Evolutionary conservation across 1,140 invertebrate genomes (phyloP).

Genomic region (Scaptomyza pallida): DNA sequence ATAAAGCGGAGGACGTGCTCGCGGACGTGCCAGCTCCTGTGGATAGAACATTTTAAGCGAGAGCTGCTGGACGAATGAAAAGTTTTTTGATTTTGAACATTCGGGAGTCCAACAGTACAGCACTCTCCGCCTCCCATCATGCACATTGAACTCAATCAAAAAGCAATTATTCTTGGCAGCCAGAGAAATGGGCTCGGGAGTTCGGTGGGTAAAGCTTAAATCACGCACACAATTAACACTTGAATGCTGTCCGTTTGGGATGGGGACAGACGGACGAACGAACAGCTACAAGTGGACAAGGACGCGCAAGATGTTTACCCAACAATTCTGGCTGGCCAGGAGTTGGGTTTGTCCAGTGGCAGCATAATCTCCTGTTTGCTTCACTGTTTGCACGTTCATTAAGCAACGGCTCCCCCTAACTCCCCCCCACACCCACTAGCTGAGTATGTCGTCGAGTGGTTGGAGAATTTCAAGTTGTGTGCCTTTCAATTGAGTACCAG

Average conservation of each 20-base stretch:
- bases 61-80: slow-evolving; percentile 10
- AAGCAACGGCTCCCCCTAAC: slow-evolving; percentile 46
- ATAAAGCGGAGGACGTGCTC: slow-evolving; percentile 48
- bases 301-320: slow-evolving; percentile 67
- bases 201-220: slow-evolving; percentile 58
- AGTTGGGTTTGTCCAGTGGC: slow-evolving; percentile 51
- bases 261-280: slow-evolving; percentile 9
- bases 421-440: not conserved
- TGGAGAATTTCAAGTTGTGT: slow-evolving; percentile 53
- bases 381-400: slow-evolving; percentile 71
- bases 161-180: slow-evolving; percentile 71
- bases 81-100: slow-evolving; percentile 53
- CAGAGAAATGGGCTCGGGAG: slow-evolving; percentile 17
- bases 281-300: slow-evolving; percentile 45
- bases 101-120: slow-evolving; percentile 48
- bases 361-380: slow-evolving; percentile 71
- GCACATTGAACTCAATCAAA: slow-evolving; percentile 75
- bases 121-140: slow-evolving; percentile 37
- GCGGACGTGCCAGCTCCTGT: slow-evolving; percentile 45
- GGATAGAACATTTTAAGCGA: slow-evolving; percentile 56
- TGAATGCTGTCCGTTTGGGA: slow-evolving; percentile 31
- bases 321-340: slow-evolving; percentile 40
- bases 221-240: slow-evolving; percentile 81
- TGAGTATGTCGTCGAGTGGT: slow-evolving; percentile 20
- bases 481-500: slow-evolving; percentile 53